These are phyloP conservation scores for Cephonodes hylas DNA, from an alignment of 2,888 invertebrate genomes.

Conservation along the genomic window DNA sequence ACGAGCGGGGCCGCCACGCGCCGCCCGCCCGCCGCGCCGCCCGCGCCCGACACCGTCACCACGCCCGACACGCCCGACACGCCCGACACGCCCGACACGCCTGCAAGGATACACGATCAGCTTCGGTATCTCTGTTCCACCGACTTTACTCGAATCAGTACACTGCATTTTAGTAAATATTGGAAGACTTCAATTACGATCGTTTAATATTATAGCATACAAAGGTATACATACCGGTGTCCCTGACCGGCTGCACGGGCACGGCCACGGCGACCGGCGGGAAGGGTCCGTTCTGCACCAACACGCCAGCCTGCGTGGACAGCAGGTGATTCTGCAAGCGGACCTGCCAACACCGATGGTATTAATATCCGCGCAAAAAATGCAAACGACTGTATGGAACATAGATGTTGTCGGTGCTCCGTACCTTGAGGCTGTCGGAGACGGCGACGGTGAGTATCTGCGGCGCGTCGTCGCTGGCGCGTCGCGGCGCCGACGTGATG, in stretches of 20 bases:
- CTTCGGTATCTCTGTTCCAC: not conserved
- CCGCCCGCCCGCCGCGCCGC: slow-evolving; percentile 31
- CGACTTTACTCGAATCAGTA: not conserved
- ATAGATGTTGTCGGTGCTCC: not conserved
- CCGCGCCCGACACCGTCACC: slow-evolving; percentile 17
- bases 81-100: slow-evolving; percentile 22
- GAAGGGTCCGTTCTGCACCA: slow-evolving; percentile 71
- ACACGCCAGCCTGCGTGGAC: slow-evolving; percentile 47
- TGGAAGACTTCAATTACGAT: too few relatives aligned
- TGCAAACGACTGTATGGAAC: not conserved
- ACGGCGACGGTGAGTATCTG: slow-evolving; percentile 67
- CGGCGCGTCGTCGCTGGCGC: slow-evolving; percentile 27
- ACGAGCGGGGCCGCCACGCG: slow-evolving; percentile 48
- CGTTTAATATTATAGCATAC: too few relatives aligned
- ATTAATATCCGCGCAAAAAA: not conserved
- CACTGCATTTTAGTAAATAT: too few relatives aligned
- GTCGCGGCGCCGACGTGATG: slow-evolving; percentile 43
- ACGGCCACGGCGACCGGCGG: slow-evolving; percentile 49
- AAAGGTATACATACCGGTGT: slow-evolving; percentile 34
- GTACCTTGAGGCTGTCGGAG: slow-evolving; percentile 63
- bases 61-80: slow-evolving; percentile 28
- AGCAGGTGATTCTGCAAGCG: slow-evolving; percentile 64
- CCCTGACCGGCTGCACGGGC: slow-evolving; percentile 44
- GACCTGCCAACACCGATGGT: slow-evolving; percentile 42
- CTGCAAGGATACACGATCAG: slow-evolving; percentile 16